Percentiles rank a stretch among this genome's conserved stretches.
phyloP scores from a whole-genome alignment of 2,113 vertebrate species.

The Nicator chloris region DNA sequence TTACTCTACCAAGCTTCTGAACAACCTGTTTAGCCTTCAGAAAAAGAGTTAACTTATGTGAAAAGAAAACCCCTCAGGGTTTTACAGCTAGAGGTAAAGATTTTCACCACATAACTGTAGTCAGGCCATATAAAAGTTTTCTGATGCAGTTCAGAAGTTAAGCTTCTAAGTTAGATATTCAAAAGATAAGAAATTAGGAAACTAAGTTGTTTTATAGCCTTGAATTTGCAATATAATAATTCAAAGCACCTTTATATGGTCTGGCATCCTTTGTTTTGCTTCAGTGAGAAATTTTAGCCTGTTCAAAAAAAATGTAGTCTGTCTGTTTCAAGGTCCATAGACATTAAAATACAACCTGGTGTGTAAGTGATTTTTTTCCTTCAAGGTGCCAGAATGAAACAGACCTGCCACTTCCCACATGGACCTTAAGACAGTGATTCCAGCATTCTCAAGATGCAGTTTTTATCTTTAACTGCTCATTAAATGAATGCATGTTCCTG shows the following conservation, averaged over 20 bases:
- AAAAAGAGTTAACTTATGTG: neutral
- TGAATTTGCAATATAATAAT: neutral
- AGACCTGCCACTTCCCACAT: neutral
- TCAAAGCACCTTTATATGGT: neutral
- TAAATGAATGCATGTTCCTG: neutral
- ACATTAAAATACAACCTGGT: neutral
- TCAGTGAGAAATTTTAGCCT: neutral
- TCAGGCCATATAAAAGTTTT: neutral
- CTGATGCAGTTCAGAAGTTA: neutral
- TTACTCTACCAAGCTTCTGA: neutral
- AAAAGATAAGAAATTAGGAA: neutral
- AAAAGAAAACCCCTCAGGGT: neutral
- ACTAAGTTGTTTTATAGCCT: neutral
- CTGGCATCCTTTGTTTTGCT: neutral
- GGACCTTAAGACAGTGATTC: neutral
- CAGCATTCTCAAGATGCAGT: neutral
- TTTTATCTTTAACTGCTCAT: neutral
- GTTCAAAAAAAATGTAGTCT: neutral
- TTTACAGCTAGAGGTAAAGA: neutral
- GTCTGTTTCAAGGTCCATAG: neutral
- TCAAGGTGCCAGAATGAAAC: neutral
- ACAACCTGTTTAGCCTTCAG: neutral
- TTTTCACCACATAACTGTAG: neutral
- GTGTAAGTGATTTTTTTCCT: neutral
- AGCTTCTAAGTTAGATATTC: neutral